Evolutionary conservation across 2,113 vertebrate genomes (phyloP), one percentile per base, ranked within the genome.

Genomic region (Acrocephalus arundinaceus): DNA sequence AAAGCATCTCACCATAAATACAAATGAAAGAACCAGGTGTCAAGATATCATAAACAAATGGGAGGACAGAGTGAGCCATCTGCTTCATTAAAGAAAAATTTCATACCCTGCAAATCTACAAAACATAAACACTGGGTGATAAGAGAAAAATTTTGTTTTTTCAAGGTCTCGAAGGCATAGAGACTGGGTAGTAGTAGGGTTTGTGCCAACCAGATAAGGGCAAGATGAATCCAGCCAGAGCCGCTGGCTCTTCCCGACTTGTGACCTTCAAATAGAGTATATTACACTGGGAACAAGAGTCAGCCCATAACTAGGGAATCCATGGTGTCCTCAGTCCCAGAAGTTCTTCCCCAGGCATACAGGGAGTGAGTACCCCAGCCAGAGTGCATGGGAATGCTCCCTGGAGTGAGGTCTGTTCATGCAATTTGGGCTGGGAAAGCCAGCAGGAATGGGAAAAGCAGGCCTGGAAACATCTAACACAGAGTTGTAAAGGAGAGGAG

Each of bases 31-130:
- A 94, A 86, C 35, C 55, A 81, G 48, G 89, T 93, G 91, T 92
- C 83, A 93, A 94, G 93, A 89, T 92, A 81, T 15, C 74, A 86
- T 70, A 94, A 93, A 92, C 76, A 89, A 84, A 89, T 18, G 65
- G 68, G 89, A 93, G 63, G 61, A 92, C 46, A 59, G 68, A 77
- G 63, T 52, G 63, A 93, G 79, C 92, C 94, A 93, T 93, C 93
- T 96, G 92, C 72, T 86, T 84, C 90, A 90, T 94, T 88, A 94
- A 95, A 97, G 85, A 77, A 83, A 90, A 71, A 51, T 6, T 62
- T 90, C 55, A 71, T 90, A 88, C 30, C 24, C 83, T 71, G 27
- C 27, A 90, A 95, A 73, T 55, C 52, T 65, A 48, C 27, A 78
- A 65, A 94, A 77, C 15, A 48, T 89, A 94, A 96, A 90, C 94